Evolutionary conservation across 2,797 vertebrate species (phyloP).

Genomic region (Loris lydekkerianus): DNA sequence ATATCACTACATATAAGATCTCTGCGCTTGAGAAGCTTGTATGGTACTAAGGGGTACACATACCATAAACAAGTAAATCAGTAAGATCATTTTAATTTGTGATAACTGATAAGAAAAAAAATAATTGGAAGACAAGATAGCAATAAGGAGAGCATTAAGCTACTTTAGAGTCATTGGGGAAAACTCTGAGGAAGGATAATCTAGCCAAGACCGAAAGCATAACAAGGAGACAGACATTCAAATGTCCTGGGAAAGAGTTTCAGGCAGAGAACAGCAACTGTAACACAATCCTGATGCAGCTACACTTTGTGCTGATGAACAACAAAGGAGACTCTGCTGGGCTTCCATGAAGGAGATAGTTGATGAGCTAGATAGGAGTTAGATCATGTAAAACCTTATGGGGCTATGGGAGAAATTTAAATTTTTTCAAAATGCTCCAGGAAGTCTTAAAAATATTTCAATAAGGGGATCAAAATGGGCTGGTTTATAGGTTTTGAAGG

Average conservation of each 20-base stretch:
- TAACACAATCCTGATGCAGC: background rate
- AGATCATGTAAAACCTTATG: background rate
- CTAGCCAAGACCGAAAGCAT: background rate
- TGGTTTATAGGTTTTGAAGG: background rate
- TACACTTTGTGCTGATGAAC: background rate
- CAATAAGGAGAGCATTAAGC: background rate
- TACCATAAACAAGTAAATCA: background rate
- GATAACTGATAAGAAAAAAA: slow-evolving; percentile 14
- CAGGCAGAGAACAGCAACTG: background rate
- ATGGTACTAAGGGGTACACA: background rate
- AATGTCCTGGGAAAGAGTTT: background rate
- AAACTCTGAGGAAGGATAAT: background rate
- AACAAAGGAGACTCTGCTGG: background rate
- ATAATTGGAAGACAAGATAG: background rate
- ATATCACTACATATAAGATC: background rate
- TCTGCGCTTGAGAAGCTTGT: background rate
- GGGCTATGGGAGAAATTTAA: background rate
- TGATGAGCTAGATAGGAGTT: background rate
- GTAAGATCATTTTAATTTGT: background rate
- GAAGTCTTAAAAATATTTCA: slow-evolving; percentile 1
- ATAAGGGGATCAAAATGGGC: background rate
- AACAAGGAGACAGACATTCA: background rate
- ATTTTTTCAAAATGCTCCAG: slow-evolving; percentile 35
- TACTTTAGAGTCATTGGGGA: background rate
- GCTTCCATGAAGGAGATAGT: background rate